A percentile compares a stretch with the other conserved stretches of the same genome.
These are phyloP conservation scores for Catotricha subobsoleta DNA, from an alignment of 2,888 invertebrate species.

Conservation along the genomic window DNA sequence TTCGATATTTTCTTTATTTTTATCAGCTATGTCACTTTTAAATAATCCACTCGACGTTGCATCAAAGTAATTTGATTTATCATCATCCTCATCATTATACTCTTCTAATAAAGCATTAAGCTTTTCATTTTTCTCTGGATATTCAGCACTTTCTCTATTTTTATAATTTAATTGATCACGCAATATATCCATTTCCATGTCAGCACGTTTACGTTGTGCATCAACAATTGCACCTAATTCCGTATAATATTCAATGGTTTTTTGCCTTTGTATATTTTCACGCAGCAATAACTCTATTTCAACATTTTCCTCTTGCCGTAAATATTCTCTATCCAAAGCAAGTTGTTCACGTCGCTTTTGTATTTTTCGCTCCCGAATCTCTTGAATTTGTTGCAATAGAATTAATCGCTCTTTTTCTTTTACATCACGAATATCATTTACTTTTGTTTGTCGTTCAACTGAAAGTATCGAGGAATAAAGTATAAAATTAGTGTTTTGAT, in stretches of 20 bases:
- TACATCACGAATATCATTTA: slow-evolving; percentile 15
- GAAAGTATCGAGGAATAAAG: too few species aligned
- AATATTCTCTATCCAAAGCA: slow-evolving; percentile 17
- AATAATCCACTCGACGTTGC: neutral
- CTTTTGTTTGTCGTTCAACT: slow-evolving; percentile 14
- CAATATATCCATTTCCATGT: neutral
- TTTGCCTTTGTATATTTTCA: slow-evolving; percentile 19
- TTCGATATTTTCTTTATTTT: too few species aligned
- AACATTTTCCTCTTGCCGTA: slow-evolving; percentile 17
- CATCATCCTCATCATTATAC: neutral
- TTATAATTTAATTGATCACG: too few species aligned
- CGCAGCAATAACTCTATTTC: slow-evolving; percentile 17
- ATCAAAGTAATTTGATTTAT: neutral
- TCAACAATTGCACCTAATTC: slow-evolving; percentile 17
- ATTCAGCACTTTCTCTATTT: slow-evolving; percentile 1
- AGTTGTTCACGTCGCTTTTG: slow-evolving; percentile 20
- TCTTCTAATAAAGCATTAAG: neutral
- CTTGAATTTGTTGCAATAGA: slow-evolving; percentile 18
- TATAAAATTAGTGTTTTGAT: too few species aligned
- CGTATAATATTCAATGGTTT: slow-evolving; percentile 21
- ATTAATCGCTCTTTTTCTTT: slow-evolving; percentile 2
- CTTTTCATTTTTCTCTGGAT: neutral
- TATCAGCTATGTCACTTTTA: too few species aligned
- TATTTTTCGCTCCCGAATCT: slow-evolving; percentile 19
- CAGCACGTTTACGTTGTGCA: slow-evolving; percentile 2